Conservation (phyloP, 2,797 vertebrate genomes). For the Rhadinocentrus ornatus region DNA sequence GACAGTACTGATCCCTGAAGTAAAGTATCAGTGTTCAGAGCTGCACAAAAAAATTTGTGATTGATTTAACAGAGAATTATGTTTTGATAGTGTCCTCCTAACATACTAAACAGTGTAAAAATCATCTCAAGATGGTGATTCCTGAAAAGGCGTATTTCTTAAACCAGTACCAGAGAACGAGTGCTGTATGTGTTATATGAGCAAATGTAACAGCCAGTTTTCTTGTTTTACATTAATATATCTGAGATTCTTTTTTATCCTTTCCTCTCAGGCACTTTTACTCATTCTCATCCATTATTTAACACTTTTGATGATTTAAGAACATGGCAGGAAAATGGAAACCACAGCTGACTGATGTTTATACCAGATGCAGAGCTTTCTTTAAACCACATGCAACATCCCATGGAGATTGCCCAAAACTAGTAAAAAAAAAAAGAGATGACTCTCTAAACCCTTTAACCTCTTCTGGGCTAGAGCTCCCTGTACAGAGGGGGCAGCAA, state of each 20-base stretch:
- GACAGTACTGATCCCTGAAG: background rate
- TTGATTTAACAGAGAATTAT: background rate
- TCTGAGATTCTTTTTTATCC: background rate
- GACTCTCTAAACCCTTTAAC: too few relatives aligned
- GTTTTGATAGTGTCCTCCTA: background rate
- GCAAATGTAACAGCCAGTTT: background rate
- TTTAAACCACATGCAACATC: constrained; percentile 3
- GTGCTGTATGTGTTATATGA: background rate
- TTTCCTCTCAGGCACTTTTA: background rate
- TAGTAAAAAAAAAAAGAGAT: background rate
- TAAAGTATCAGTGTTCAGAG: background rate
- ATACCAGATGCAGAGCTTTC: background rate
- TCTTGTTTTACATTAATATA: background rate
- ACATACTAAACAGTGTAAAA: background rate
- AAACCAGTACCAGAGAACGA: background rate
- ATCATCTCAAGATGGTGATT: background rate
- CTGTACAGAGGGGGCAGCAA: too few relatives aligned
- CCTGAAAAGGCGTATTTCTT: background rate
- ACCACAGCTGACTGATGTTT: constrained; percentile 9
- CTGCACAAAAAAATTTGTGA: background rate
- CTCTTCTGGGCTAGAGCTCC: too few relatives aligned
- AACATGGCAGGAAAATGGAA: background rate
- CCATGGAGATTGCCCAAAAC: background rate
- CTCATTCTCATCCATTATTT: background rate
- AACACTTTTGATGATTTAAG: background rate